Conservation (phyloP, 2,888 invertebrate species). For the Tachina fera region DNA sequence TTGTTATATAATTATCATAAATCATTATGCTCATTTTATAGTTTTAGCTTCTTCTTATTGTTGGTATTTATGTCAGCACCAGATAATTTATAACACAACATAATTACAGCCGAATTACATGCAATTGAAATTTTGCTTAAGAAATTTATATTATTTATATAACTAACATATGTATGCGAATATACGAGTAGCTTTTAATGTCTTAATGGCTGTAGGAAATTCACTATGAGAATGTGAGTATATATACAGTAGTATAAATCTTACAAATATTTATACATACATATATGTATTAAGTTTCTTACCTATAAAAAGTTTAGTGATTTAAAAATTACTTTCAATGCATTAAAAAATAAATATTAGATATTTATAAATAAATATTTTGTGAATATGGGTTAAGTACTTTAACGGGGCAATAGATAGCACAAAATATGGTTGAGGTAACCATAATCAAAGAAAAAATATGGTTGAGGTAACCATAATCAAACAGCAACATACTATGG, state of each 20-base stretch:
- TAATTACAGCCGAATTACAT: constrained; percentile 58
- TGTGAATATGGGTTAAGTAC: no score
- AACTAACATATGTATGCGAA: not conserved
- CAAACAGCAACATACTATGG: no score
- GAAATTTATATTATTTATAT: constrained; percentile 50
- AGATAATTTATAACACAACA: constrained; percentile 68
- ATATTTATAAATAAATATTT: no score
- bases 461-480: no score
- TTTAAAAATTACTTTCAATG: not conserved
- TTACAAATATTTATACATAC: not conserved
- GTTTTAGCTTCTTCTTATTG: constrained; percentile 58
- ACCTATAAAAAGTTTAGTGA: no score
- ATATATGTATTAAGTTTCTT: not conserved
- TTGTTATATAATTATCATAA: constrained; percentile 67
- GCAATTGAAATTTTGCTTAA: constrained; percentile 51
- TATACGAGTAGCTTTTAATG: constrained; percentile 3
- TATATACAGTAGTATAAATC: not conserved
- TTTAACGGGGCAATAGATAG: no score
- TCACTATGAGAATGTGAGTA: no score
- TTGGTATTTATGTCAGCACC: constrained; percentile 71
- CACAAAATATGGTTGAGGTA: no score
- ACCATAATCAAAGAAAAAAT: no score
- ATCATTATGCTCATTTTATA: constrained; percentile 67
- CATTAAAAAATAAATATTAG: no score
- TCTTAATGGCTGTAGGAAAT: constrained; percentile 14